Evolutionary conservation across 2,113 vertebrate species (phyloP).

Genomic region (Toxotes jaculatrix): DNA sequence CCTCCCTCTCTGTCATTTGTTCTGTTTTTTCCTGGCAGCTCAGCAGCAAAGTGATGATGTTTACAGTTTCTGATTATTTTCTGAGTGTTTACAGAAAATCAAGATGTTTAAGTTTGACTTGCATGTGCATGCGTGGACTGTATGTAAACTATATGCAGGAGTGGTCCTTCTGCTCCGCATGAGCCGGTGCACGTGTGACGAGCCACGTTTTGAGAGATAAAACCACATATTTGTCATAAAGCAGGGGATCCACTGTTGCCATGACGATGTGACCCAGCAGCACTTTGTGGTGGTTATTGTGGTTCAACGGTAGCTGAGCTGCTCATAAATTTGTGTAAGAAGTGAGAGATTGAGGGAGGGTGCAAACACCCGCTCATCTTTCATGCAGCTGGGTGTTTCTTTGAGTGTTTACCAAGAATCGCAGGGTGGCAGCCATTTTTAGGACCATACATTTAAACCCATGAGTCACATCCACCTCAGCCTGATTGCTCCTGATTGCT

Average conservation of each 20-base stretch:
- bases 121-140: conserved; percentile 3
- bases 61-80: conserved; percentile 57
- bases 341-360: conserved; percentile 53
- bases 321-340: conserved; percentile 65
- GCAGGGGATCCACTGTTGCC: conserved; percentile 27
- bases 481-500: conserved; percentile 65
- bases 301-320: conserved; percentile 64
- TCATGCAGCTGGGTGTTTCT: conserved; percentile 71
- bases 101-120: conserved; percentile 15
- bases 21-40: conserved; percentile 65
- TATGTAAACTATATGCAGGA: conserved; percentile 2
- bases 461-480: conserved; percentile 75
- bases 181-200: conserved; percentile 17
- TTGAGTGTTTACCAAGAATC: conserved; percentile 42
- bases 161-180: not conserved
- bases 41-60: conserved; percentile 40
- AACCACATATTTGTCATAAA: conserved; percentile 47
- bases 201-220: conserved; percentile 51
- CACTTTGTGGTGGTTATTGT: conserved; percentile 56
- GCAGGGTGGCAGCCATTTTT: conserved; percentile 71
- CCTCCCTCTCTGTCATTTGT: conserved; percentile 68
- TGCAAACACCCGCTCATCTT: conserved; percentile 27
- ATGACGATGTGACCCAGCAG: conserved; percentile 23
- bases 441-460: conserved; percentile 73
- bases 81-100: conserved; percentile 42